Percentiles rank a stretch among this genome's conserved stretches.
Evolutionary conservation across 2,888 invertebrate species (phyloP).

Genomic region (Machimus atricapillus): DNA sequence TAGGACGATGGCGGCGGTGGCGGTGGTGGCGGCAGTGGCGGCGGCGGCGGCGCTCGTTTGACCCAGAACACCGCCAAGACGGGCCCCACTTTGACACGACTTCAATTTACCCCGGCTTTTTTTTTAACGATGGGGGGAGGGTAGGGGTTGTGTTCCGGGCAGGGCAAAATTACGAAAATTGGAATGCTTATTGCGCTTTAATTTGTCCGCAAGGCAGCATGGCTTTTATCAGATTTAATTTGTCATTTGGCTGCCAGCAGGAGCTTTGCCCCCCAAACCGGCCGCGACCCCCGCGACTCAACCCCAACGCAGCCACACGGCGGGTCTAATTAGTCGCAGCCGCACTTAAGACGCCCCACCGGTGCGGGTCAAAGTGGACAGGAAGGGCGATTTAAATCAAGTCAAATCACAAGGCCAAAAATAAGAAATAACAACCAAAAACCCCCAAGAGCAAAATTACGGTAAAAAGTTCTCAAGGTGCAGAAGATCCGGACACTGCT

Average conservation of each 20-base stretch:
- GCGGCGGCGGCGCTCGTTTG: not conserved
- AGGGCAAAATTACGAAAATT: not conserved
- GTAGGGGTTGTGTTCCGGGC: no score
- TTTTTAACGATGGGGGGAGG: not conserved
- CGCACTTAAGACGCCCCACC: not conserved
- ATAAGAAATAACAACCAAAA: not conserved
- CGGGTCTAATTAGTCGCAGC: not conserved
- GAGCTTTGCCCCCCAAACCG: not conserved
- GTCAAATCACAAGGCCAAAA: not conserved
- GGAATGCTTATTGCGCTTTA: constrained; percentile 5
- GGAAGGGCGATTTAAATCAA: not conserved
- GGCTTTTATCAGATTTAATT: constrained; percentile 10
- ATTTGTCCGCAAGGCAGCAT: not conserved
- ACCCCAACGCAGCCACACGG: no score
- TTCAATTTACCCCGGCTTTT: not conserved
- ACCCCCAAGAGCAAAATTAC: not conserved
- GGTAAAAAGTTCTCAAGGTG: not conserved
- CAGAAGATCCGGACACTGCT: not conserved
- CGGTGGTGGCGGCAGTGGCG: not conserved
- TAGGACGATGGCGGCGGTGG: not conserved
- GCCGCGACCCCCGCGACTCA: not conserved
- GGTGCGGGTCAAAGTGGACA: not conserved
- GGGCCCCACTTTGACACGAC: not conserved
- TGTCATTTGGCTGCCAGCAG: not conserved
- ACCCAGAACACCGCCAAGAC: constrained; percentile 12